phyloP scores from a whole-genome alignment of 2,797 vertebrate genomes.

The Gymnoscopelus braueri region DNA sequence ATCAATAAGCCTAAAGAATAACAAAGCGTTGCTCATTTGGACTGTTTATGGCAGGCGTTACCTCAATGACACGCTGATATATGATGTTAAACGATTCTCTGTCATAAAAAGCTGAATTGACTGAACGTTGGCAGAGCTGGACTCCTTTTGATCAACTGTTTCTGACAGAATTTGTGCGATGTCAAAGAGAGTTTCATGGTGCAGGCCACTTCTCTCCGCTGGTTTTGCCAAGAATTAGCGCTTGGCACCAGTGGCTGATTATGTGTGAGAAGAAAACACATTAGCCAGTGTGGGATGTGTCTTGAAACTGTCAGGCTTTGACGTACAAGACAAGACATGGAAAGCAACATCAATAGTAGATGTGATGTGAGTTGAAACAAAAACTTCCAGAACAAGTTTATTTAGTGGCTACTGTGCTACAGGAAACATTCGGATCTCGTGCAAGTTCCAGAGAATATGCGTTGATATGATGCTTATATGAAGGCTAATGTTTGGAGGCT shows the following conservation, averaged over 20 bases:
- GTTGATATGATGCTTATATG: too few species aligned
- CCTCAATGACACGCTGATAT: conserved; percentile 5
- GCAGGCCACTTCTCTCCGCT: conserved; percentile 23
- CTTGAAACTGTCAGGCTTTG: conserved; percentile 10
- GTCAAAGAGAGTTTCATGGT: conserved; percentile 24
- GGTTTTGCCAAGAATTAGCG: conserved; percentile 31
- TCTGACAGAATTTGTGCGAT: conserved; percentile 18
- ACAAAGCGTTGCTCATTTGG: neutral
- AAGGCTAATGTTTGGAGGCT: conserved; percentile 13
- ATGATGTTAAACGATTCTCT: conserved; percentile 10
- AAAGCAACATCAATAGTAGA: neutral
- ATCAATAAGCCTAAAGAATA: conserved; percentile 17
- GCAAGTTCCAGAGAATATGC: too few species aligned
- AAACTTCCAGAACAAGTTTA: conserved; percentile 13
- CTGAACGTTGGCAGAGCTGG: neutral
- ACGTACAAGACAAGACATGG: conserved; percentile 10
- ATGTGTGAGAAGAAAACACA: conserved; percentile 21
- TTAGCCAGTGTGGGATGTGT: conserved; percentile 15
- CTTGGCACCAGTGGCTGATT: conserved; percentile 28
- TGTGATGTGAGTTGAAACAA: neutral
- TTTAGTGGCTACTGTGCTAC: neutral
- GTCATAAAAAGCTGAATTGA: neutral
- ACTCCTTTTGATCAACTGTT: conserved; percentile 7
- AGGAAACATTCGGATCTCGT: neutral
- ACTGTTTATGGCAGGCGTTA: too few species aligned